phyloP scores from a whole-genome alignment of 2,888 invertebrate species.

The Andricus quercusramuli region DNA sequence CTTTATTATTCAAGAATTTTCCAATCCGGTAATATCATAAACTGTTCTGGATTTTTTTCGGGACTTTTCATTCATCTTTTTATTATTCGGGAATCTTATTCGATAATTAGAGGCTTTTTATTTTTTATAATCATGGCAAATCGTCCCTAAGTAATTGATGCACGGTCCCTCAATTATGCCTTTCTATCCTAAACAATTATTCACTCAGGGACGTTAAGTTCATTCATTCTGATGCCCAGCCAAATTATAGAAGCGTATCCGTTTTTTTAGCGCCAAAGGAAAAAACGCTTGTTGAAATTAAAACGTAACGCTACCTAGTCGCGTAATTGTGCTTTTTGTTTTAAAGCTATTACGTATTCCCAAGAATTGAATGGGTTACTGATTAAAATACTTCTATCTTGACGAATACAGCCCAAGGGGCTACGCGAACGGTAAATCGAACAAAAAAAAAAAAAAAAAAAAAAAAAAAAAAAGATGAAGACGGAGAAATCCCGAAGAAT shows the following conservation, averaged over 20 bases:
- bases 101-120: too few relatives aligned
- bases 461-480: conserved; percentile 26
- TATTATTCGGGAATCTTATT: too few relatives aligned
- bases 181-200: neutral
- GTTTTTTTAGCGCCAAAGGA: conserved; percentile 38
- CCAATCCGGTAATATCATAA: too few relatives aligned
- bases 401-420: conserved; percentile 24
- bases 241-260: conserved; percentile 30
- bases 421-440: conserved; percentile 19
- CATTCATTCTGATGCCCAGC: neutral
- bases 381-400: conserved; percentile 35
- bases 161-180: neutral
- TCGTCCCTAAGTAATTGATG: too few relatives aligned
- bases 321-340: conserved; percentile 59
- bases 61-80: too few relatives aligned
- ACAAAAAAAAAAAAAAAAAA: neutral
- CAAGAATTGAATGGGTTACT: conserved; percentile 55
- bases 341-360: conserved; percentile 55
- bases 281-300: conserved; percentile 57
- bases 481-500: conserved; percentile 49
- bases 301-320: conserved; percentile 61
- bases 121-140: too few relatives aligned
- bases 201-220: neutral
- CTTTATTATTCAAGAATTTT: too few relatives aligned
- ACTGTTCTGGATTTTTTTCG: too few relatives aligned